Conservation (phyloP, 2,888 invertebrate genomes). For the Platycheirus rosarum region DNA sequence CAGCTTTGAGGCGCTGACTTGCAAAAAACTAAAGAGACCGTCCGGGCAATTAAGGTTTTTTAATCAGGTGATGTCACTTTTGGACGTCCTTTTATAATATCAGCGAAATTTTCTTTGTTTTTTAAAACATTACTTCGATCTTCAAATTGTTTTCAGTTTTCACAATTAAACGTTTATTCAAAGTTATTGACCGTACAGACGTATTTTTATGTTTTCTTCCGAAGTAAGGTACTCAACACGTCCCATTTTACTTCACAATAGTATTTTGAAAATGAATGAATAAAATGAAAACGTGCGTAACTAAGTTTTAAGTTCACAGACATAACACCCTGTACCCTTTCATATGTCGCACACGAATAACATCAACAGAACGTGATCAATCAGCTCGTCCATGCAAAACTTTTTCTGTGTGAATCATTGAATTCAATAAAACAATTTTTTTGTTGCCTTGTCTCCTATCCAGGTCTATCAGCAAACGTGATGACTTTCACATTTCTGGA, state of each 20-base stretch:
- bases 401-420: not conserved
- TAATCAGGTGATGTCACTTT: not conserved
- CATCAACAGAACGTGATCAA: not conserved
- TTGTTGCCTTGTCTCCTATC: not conserved
- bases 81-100: not conserved
- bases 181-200: too few relatives aligned
- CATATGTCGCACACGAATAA: too few relatives aligned
- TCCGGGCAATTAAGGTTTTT: not conserved
- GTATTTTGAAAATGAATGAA: too few relatives aligned
- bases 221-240: too few relatives aligned
- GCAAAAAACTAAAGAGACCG: not conserved
- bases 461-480: conserved; percentile 28
- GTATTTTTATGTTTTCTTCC: too few relatives aligned
- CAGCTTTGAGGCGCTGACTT: conserved; percentile 11
- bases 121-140: too few relatives aligned
- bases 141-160: too few relatives aligned
- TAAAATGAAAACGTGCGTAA: too few relatives aligned
- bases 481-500: conserved; percentile 61
- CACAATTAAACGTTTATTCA: too few relatives aligned
- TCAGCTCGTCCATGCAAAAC: not conserved
- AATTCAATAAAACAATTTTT: not conserved
- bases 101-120: not conserved
- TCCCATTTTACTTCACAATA: too few relatives aligned
- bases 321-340: too few relatives aligned
- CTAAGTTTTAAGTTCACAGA: too few relatives aligned